A percentile compares a stretch with the other conserved stretches of the same genome.
phyloP scores from a whole-genome alignment of 2,888 invertebrate genomes.

The Scaptomyza reducta region DNA sequence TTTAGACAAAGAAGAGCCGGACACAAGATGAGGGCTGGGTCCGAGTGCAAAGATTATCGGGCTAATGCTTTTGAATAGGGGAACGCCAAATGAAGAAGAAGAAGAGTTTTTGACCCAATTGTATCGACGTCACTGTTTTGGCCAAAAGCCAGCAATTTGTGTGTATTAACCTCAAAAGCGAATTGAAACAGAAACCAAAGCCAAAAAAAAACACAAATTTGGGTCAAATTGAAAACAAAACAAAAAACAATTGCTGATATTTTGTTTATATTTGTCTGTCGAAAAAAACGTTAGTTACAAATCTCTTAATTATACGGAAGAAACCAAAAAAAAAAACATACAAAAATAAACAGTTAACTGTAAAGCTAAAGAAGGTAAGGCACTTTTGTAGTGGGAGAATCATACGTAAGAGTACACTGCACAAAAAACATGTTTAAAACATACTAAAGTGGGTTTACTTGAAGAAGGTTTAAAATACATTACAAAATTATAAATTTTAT shows the following conservation, averaged over 20 bases:
- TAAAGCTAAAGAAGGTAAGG: slow-evolving; percentile 8
- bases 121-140: slow-evolving; percentile 32
- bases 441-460: too few relatives aligned
- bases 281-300: slow-evolving; percentile 29
- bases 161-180: slow-evolving; percentile 46
- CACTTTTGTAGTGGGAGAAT: slow-evolving; percentile 1
- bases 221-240: slow-evolving; percentile 43
- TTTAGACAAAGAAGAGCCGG: slow-evolving; percentile 54
- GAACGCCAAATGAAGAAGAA: slow-evolving; percentile 11
- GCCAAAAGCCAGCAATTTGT: slow-evolving; percentile 40
- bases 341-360: slow-evolving; percentile 27
- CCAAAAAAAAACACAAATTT: slow-evolving; percentile 35
- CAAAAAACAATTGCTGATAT: slow-evolving; percentile 45
- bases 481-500: too few relatives aligned
- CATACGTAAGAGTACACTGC: not conserved
- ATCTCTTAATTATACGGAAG: slow-evolving; percentile 31
- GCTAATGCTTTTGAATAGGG: slow-evolving; percentile 30
- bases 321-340: slow-evolving; percentile 7
- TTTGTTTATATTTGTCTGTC: slow-evolving; percentile 53
- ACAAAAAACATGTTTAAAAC: not conserved
- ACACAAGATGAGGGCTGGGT: slow-evolving; percentile 42
- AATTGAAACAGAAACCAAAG: slow-evolving; percentile 28
- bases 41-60: slow-evolving; percentile 42
- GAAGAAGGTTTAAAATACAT: too few relatives aligned
- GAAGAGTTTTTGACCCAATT: slow-evolving; percentile 45